Evolutionary conservation across 2,113 vertebrate species (phyloP).

Genomic region (Ailuropoda melanoleuca): DNA sequence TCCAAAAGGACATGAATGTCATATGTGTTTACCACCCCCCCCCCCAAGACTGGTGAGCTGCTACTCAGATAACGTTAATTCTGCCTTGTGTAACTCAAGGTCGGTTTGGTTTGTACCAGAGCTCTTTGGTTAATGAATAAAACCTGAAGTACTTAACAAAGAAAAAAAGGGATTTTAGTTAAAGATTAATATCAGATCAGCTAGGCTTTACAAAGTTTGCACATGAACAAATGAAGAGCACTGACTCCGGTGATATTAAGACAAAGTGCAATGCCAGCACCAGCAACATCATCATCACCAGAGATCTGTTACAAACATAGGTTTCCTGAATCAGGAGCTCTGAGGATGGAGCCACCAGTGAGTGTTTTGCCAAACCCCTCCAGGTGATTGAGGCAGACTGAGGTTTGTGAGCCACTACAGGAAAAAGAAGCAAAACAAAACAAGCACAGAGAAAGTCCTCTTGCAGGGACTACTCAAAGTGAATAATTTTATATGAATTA

Average conservation of each 20-base stretch:
- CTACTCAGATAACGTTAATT: background rate
- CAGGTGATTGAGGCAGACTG: background rate
- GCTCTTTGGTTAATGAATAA: slow-evolving; percentile 8
- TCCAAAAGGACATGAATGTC: background rate
- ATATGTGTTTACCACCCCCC: background rate
- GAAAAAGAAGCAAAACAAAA: background rate
- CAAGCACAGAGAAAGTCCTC: background rate
- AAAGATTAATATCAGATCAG: background rate
- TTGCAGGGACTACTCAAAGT: background rate
- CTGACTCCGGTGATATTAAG: background rate
- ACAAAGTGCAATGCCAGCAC: background rate
- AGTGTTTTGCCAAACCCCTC: background rate
- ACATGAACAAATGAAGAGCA: background rate
- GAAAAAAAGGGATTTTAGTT: background rate
- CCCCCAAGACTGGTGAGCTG: background rate
- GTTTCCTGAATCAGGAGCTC: background rate
- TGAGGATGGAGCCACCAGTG: background rate
- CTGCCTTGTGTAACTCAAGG: background rate
- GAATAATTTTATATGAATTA: background rate
- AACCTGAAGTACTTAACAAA: background rate
- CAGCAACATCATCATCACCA: background rate
- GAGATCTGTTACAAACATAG: background rate
- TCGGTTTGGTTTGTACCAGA: background rate
- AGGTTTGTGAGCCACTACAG: background rate
- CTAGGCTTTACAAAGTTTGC: background rate